phyloP scores from a whole-genome alignment of 1,140 invertebrate genomes.

The Drosophila parvula region DNA sequence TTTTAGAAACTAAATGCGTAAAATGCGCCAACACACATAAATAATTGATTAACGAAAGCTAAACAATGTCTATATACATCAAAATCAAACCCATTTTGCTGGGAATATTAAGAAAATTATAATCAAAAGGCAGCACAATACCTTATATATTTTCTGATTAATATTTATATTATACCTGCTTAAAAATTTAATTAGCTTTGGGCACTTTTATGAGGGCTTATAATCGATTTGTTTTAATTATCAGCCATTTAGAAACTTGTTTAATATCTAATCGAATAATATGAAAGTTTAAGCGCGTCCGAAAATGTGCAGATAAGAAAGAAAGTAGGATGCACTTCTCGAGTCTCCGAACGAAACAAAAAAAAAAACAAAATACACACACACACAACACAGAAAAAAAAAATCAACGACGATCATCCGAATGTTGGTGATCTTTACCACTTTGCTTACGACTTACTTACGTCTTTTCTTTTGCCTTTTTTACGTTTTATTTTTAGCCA shows the following conservation, averaged over 20 bases:
- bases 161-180: background rate
- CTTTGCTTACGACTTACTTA: conserved; percentile 40
- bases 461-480: conserved; percentile 30
- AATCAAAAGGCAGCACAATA: too few relatives aligned
- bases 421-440: conserved; percentile 33
- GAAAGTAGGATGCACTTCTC: conserved; percentile 45
- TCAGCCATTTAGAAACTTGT: conserved; percentile 7
- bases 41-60: conserved; percentile 63
- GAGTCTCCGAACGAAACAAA: background rate
- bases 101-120: background rate
- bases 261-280: conserved; percentile 11
- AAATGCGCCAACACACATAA: conserved; percentile 64
- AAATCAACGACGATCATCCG: conserved; percentile 15
- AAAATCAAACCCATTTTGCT: background rate
- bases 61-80: background rate
- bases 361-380: too few relatives aligned
- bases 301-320: conserved; percentile 35
- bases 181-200: too few relatives aligned
- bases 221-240: background rate
- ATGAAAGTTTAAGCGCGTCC: conserved; percentile 29
- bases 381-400: background rate
- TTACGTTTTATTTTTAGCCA: conserved; percentile 74
- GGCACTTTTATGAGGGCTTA: background rate
- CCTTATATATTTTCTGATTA: background rate
- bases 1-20: conserved; percentile 71